Evolutionary conservation across 2,888 invertebrate genomes (phyloP).

Genomic region (Chaetogeoica ovagalla): DNA sequence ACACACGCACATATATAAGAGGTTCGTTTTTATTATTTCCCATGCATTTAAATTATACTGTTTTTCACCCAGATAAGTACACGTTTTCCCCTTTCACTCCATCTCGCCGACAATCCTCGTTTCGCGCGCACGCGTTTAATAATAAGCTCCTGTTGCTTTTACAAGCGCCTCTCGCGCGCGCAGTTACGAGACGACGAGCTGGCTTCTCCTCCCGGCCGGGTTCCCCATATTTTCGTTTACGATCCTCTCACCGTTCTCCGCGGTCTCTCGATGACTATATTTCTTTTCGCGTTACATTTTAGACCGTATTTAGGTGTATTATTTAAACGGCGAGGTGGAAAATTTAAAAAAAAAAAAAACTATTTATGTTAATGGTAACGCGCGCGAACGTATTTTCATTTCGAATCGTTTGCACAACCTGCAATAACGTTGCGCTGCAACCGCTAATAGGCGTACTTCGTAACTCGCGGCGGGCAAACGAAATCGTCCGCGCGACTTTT

Average conservation of each 20-base stretch:
- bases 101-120: neutral
- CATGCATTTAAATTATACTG: conserved; percentile 52
- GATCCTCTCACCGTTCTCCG: neutral
- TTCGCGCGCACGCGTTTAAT: neutral
- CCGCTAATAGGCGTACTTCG: too few species aligned
- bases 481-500: too few species aligned
- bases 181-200: neutral
- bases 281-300: neutral
- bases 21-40: conserved; percentile 46
- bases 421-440: too few species aligned
- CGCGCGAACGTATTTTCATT: neutral
- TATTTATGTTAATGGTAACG: neutral
- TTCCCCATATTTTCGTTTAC: neutral
- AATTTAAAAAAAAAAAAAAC: neutral
- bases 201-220: too few species aligned
- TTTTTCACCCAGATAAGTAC: conserved; percentile 35
- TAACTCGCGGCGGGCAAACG: too few species aligned
- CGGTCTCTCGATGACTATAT: neutral
- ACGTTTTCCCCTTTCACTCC: conserved; percentile 29
- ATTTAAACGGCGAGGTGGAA: too few species aligned
- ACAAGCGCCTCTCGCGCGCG: neutral
- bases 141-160: conserved; percentile 34
- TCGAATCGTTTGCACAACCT: neutral
- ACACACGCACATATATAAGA: too few species aligned
- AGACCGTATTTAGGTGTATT: too few species aligned